A percentile compares a stretch with the other conserved stretches of the same genome.
These are phyloP conservation scores for Psittacula derbiana DNA, from an alignment of 2,797 vertebrate genomes.

Conservation along the genomic window DNA sequence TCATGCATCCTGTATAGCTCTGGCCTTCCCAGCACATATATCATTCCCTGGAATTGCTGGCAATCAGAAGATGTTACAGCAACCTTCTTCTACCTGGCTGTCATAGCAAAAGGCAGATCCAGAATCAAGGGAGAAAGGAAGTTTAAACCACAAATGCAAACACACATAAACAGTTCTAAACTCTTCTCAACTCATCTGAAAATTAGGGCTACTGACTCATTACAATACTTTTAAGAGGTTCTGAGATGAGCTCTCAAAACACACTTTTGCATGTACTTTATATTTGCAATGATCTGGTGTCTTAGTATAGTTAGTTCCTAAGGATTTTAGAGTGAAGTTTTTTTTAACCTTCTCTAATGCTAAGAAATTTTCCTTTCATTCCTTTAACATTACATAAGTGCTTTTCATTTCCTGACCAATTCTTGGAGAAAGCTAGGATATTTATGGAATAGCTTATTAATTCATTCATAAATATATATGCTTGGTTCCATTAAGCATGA, in stretches of 20 bases:
- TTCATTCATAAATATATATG: neutral
- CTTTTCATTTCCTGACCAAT: constrained; percentile 59
- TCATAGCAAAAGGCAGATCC: neutral
- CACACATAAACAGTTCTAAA: neutral
- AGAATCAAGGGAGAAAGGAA: neutral
- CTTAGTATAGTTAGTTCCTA: neutral
- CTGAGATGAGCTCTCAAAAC: neutral
- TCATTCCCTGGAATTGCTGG: neutral
- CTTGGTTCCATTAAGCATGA: neutral
- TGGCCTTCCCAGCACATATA: neutral
- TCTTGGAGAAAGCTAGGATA: neutral
- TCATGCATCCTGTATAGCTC: neutral
- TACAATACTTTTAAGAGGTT: neutral
- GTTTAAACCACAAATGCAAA: neutral
- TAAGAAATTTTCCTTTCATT: constrained; percentile 52
- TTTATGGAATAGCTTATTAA: constrained; percentile 11
- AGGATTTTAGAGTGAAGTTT: neutral
- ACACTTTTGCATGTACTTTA: neutral
- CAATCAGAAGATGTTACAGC: neutral
- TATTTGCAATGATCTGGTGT: neutral
- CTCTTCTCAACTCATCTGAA: neutral
- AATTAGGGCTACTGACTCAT: neutral
- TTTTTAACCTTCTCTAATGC: constrained; percentile 13
- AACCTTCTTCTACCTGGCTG: neutral
- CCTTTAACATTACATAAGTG: constrained; percentile 47